Evolutionary conservation across 2,113 vertebrate genomes (phyloP).

Genomic region (Nematolebias whitei): DNA sequence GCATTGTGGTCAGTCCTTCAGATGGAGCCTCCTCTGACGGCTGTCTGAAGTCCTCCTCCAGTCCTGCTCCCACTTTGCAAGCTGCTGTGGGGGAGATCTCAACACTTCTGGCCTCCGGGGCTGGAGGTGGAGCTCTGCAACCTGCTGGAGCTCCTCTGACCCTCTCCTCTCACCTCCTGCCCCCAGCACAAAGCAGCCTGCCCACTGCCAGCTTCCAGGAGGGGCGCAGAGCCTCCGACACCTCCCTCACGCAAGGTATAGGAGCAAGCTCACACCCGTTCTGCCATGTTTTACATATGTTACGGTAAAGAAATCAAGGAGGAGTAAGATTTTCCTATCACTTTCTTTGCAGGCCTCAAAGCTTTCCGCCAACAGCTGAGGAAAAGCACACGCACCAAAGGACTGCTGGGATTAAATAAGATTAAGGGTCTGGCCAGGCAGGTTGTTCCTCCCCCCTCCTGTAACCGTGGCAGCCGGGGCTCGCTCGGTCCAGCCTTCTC

Average conservation of each 20-base stretch:
- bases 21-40: constrained; percentile 92
- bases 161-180: constrained; percentile 87
- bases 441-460: constrained; percentile 82
- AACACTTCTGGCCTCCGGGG: constrained; percentile 75
- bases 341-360: constrained; percentile 85
- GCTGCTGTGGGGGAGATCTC: constrained; percentile 74
- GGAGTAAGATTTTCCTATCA: constrained; percentile 40
- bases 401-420: constrained; percentile 93
- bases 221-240: constrained; percentile 95
- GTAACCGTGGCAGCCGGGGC: constrained; percentile 82
- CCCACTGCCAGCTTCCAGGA: constrained; percentile 90
- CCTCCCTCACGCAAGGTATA: constrained; percentile 95
- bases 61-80: constrained; percentile 68
- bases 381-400: constrained; percentile 91
- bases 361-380: constrained; percentile 95
- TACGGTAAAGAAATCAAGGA: constrained; percentile 22
- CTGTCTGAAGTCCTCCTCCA: constrained; percentile 86
- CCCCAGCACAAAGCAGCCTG: constrained; percentile 85
- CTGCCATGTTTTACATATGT: constrained; percentile 8
- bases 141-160: constrained; percentile 80
- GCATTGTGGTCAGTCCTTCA: constrained; percentile 86
- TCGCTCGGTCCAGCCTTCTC: constrained; percentile 80
- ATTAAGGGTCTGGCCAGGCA: constrained; percentile 93
- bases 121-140: constrained; percentile 71
- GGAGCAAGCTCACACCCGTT: too few relatives aligned